A percentile compares a stretch with the other conserved stretches of the same genome.
Evolutionary conservation across 2,113 vertebrate genomes (phyloP).

Genomic region (Leucopternis melanops): DNA sequence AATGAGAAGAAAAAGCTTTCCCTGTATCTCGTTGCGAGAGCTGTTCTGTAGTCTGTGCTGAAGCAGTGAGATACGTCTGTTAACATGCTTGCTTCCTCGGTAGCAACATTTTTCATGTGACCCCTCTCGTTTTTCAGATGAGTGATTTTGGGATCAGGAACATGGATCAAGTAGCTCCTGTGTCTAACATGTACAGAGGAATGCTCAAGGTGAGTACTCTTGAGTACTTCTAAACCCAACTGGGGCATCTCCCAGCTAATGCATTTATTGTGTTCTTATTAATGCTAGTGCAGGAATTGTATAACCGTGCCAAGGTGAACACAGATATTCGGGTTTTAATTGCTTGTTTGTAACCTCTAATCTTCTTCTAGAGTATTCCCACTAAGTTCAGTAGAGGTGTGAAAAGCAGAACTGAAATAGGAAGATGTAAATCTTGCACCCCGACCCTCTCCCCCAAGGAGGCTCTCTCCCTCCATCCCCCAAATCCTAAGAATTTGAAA

Average conservation of each 20-base stretch:
- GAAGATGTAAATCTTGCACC: background rate
- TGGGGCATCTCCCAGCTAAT: background rate
- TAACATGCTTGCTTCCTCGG: background rate
- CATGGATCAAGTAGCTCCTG: constrained; percentile 84
- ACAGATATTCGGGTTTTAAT: background rate
- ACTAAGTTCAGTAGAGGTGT: background rate
- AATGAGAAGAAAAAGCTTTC: background rate
- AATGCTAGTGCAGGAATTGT: background rate
- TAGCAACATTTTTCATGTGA: background rate
- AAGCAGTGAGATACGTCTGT: background rate
- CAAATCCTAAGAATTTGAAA: background rate
- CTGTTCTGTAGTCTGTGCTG: background rate
- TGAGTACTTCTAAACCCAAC: background rate
- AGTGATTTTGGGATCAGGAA: constrained; percentile 77
- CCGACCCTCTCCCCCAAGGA: background rate
- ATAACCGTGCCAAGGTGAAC: background rate
- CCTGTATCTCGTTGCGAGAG: background rate
- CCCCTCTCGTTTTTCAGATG: constrained; percentile 67
- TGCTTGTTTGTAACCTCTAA: background rate
- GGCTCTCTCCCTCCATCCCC: background rate
- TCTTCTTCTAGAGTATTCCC: background rate
- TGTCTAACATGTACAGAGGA: constrained; percentile 71
- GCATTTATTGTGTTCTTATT: background rate
- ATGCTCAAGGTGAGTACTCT: constrained; percentile 79
- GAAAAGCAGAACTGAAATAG: background rate